These are phyloP conservation scores for Lissonota sp. DNA, from an alignment of 2,888 invertebrate genomes.

Conservation along the genomic window DNA sequence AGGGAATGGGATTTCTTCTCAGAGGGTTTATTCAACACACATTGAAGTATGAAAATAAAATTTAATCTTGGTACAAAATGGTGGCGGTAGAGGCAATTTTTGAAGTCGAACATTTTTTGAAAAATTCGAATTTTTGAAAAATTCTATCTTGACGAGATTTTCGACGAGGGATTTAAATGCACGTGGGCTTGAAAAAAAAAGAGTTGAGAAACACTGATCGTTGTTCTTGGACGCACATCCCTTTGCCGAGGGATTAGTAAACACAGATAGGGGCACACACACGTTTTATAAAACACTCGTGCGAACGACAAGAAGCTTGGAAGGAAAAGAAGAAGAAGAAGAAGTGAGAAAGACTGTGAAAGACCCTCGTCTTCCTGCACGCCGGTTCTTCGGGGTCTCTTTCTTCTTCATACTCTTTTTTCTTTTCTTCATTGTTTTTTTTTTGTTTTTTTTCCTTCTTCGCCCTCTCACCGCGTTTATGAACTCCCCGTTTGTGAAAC, in stretches of 20 bases:
- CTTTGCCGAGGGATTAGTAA: conserved; percentile 12
- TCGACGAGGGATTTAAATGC: too few relatives aligned
- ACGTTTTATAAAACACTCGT: conserved; percentile 3
- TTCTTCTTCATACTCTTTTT: conserved; percentile 23
- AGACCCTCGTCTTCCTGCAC: conserved; percentile 65
- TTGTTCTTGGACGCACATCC: conserved; percentile 56
- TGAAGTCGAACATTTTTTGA: too few relatives aligned
- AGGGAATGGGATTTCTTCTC: too few relatives aligned
- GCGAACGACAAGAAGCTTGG: conserved; percentile 12
- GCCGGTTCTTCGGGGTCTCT: conserved; percentile 11
- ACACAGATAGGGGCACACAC: conserved; percentile 9
- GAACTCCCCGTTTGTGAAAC: conserved; percentile 21
- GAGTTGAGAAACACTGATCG: conserved; percentile 65
- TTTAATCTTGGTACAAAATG: too few relatives aligned
- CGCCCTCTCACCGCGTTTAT: conserved; percentile 30
- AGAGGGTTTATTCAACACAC: too few relatives aligned
- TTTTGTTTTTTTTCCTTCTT: conserved; percentile 19
- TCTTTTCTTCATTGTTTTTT: conserved; percentile 16
- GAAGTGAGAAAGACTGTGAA: conserved; percentile 54
- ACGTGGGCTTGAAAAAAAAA: neutral
- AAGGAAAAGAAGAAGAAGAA: conserved; percentile 20
- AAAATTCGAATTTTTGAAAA: too few relatives aligned
- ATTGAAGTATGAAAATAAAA: too few relatives aligned
- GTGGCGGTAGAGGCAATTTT: too few relatives aligned
- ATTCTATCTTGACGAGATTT: too few relatives aligned